Percentiles rank a stretch among this genome's conserved stretches.
These are phyloP conservation scores for Plodia interpunctella DNA, from an alignment of 1,140 invertebrate species.

Conservation along the genomic window DNA sequence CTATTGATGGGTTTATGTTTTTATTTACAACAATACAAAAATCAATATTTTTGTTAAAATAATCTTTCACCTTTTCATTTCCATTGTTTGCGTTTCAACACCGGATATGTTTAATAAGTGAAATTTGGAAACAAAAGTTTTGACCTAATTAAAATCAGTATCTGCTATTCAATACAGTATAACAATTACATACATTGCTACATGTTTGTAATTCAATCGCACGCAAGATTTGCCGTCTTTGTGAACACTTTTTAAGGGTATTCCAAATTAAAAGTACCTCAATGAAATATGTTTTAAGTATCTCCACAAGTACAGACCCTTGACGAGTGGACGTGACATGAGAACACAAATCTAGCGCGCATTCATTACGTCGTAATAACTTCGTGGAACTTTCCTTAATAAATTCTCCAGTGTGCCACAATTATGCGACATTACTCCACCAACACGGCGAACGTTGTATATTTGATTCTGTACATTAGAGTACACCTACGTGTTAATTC, in stretches of 20 bases:
- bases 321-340: constrained; percentile 6
- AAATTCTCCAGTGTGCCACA: constrained; percentile 4
- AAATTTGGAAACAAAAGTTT: too few relatives aligned
- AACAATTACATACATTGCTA: too few relatives aligned
- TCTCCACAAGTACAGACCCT: background rate
- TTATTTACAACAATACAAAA: too few relatives aligned
- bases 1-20: background rate
- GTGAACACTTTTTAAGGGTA: background rate
- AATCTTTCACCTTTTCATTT: too few relatives aligned
- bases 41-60: too few relatives aligned
- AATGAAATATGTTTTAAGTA: background rate
- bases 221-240: background rate
- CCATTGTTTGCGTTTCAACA: too few relatives aligned
- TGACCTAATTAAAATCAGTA: too few relatives aligned
- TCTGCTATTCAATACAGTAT: too few relatives aligned
- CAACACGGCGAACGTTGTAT: background rate
- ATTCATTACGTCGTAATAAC: constrained; percentile 1
- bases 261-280: background rate
- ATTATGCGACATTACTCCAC: constrained; percentile 6
- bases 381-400: constrained; percentile 2
- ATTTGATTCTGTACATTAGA: constrained; percentile 6
- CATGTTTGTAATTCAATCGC: background rate
- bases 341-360: constrained; percentile 3
- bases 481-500: constrained; percentile 9
- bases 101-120: too few relatives aligned